These are phyloP conservation scores for Andricus curvator DNA, from an alignment of 2,888 invertebrate species.

Conservation along the genomic window DNA sequence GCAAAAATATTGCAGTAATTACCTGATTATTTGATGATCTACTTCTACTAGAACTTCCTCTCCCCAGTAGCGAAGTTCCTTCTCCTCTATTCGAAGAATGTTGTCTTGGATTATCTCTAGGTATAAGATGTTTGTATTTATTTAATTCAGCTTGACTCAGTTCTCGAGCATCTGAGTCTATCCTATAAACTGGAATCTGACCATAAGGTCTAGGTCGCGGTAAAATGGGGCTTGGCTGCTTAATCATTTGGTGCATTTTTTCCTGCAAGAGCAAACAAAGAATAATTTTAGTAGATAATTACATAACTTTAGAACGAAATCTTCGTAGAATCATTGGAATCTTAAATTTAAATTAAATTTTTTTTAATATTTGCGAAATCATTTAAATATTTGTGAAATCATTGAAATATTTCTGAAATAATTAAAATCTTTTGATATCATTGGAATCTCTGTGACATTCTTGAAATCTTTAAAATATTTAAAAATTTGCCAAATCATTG, in stretches of 20 bases:
- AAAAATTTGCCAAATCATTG: no score
- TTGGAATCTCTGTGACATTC: no score
- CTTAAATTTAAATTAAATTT: no score
- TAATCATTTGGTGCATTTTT: slow-evolving; percentile 69
- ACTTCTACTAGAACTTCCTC: slow-evolving; percentile 56
- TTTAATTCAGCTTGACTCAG: slow-evolving; percentile 80
- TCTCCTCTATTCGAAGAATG: slow-evolving; percentile 59
- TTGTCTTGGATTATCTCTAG: slow-evolving; percentile 63
- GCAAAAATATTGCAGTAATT: slow-evolving; percentile 27
- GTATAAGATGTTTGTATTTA: slow-evolving; percentile 74
- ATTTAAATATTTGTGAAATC: no score
- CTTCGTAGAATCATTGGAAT: no score
- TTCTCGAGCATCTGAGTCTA: slow-evolving; percentile 81
- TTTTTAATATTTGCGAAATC: no score
- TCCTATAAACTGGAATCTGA: slow-evolving; percentile 81
- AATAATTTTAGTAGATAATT: background rate
- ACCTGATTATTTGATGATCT: slow-evolving; percentile 48
- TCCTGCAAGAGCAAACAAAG: slow-evolving; percentile 58
- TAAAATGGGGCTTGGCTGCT: slow-evolving; percentile 66
- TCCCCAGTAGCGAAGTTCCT: slow-evolving; percentile 56
- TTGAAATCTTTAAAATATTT: no score
- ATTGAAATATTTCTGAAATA: no score
- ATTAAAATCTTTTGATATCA: no score
- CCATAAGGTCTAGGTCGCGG: slow-evolving; percentile 67
- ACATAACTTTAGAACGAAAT: background rate